A percentile compares a stretch with the other conserved stretches of the same genome.
phyloP scores from a whole-genome alignment of 2,113 vertebrate genomes.

The Daboia siamensis region DNA sequence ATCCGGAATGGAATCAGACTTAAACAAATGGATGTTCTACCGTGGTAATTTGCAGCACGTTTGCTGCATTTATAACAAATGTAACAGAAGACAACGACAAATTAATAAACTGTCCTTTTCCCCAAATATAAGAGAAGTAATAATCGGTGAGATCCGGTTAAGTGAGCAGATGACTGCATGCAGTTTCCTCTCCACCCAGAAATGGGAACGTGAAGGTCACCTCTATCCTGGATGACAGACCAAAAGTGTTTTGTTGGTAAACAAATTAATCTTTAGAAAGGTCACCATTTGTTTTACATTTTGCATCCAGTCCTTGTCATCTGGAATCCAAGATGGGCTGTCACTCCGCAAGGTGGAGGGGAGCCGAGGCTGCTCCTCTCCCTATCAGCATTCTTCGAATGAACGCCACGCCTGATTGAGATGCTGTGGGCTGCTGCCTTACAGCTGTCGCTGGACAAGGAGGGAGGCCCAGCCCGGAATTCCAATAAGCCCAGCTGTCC shows the following conservation, averaged over 20 bases:
- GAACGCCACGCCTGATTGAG: slow-evolving; percentile 86
- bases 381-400: slow-evolving; percentile 87
- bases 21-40: slow-evolving; percentile 73
- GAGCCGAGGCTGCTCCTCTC: slow-evolving; percentile 78
- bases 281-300: slow-evolving; percentile 93
- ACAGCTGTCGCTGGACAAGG: slow-evolving; percentile 95
- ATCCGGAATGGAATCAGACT: slow-evolving; percentile 68
- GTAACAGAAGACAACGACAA: slow-evolving; percentile 64
- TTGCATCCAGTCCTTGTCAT: slow-evolving; percentile 78
- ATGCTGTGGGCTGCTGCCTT: slow-evolving; percentile 94
- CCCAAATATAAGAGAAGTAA: slow-evolving; percentile 74
- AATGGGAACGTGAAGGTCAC: slow-evolving; percentile 86
- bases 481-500: slow-evolving; percentile 86
- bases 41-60: slow-evolving; percentile 67
- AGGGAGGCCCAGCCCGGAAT: slow-evolving; percentile 86
- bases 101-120: slow-evolving; percentile 72
- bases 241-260: slow-evolving; percentile 81
- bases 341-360: slow-evolving; percentile 79
- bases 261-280: slow-evolving; percentile 97
- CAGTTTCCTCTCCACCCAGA: slow-evolving; percentile 76
- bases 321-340: slow-evolving; percentile 83
- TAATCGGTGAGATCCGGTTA: slow-evolving; percentile 76
- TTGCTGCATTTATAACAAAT: slow-evolving; percentile 67
- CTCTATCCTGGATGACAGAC: slow-evolving; percentile 83
- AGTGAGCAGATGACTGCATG: slow-evolving; percentile 84